Base-by-base conservation (phyloP, 2,888 invertebrate species). In the Cheilosia pagana region DNA sequence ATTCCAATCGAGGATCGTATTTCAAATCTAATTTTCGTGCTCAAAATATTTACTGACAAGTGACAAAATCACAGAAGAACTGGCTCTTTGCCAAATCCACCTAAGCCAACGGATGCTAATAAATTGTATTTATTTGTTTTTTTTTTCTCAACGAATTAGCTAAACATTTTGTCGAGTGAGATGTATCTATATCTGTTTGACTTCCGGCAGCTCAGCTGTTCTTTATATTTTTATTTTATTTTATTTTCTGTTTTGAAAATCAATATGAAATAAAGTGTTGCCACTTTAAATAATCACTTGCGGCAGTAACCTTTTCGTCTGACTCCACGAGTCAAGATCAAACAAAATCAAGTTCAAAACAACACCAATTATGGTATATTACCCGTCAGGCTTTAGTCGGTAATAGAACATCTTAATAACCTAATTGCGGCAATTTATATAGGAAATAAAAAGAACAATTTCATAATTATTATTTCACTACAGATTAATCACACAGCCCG, bases 311-410 rank as follows among this genome's bases (percentile, higher is more conserved):
- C 68, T 53, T 67, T 65, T 52, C 43, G 16, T 45, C 23, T 35
- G 59, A 57, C 48, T 71, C n/a, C 39, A n/a, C 14, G 21, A 57
- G 76, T 63, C 79, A 79, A 79, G 83, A 65, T 79, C 83, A 74
- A 70, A 63, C 63, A 57, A 59, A 83, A 79, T 70, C 83, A 83
- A 83, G 83, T 83, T 79, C 63, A 83, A 59, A 79, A 21, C 62
- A 68, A 41, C 79, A 70, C 21, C 52, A 79, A 83, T 79, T 83
- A 83, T 35, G 35, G 10, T 41, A 16, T 31, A n/a, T 50, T 72
- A 31, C 60, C 60, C 23, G 43, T 19, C 25, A 65, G 63, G 63
- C 55, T 43, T 62, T 57, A 65, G 60, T 35, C 53, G 12, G 41
- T 68, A 72, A 74, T 65, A 65, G 55, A 60, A 25, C 31, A 70